Percentiles rank a stretch among this genome's conserved stretches.
Conservation (phyloP, 2,113 vertebrate species). For the Pelusios castaneus region DNA sequence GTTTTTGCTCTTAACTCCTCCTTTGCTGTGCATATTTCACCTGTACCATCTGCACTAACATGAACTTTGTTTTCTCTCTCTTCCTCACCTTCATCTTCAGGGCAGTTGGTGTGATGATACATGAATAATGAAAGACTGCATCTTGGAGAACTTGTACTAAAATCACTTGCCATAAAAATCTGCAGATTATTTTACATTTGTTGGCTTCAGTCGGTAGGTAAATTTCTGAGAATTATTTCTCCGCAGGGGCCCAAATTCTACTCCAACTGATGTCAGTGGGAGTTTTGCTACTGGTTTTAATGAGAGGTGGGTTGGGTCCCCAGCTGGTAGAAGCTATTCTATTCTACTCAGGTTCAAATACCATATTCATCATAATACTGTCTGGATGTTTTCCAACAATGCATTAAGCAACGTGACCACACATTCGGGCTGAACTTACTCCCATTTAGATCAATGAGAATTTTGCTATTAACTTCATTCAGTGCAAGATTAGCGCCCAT, state of each 20-base stretch:
- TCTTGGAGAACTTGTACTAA: background rate
- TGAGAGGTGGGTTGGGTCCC: background rate
- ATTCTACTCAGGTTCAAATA: background rate
- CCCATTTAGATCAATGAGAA: background rate
- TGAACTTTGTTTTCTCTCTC: background rate
- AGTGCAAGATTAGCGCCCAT: background rate
- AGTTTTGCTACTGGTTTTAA: background rate
- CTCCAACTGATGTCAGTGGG: background rate
- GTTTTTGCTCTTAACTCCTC: background rate
- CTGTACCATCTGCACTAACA: background rate
- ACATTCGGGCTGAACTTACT: background rate
- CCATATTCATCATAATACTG: background rate
- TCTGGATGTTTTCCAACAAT: background rate
- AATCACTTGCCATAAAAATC: background rate
- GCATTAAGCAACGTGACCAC: background rate
- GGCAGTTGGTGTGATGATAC: background rate
- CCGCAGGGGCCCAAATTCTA: background rate
- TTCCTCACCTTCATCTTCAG: background rate
- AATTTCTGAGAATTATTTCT: background rate
- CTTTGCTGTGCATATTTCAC: background rate
- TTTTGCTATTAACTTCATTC: background rate
- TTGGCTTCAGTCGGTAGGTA: background rate
- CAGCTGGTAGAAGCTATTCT: background rate
- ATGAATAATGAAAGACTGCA: background rate
- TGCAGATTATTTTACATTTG: background rate